phyloP scores from a whole-genome alignment of 2,113 vertebrate genomes.

The Sisor rabdophorus region DNA sequence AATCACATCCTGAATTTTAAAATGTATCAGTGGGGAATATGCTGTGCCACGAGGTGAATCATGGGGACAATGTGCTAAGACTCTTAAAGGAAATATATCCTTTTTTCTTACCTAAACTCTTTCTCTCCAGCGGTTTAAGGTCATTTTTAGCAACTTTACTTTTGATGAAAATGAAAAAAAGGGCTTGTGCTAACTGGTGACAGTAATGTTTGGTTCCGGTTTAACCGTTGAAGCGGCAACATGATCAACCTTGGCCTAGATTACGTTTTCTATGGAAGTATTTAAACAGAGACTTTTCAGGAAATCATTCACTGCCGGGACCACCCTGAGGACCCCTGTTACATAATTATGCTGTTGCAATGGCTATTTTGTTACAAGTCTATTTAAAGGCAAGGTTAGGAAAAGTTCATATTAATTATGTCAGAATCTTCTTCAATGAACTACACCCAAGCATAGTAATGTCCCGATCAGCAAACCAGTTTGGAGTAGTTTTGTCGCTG shows the following conservation, averaged over 20 bases:
- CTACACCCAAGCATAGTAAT: neutral
- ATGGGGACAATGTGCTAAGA: conserved; percentile 63
- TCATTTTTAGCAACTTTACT: conserved; percentile 47
- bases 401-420: neutral
- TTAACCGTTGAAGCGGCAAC: conserved; percentile 26
- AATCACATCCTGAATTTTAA: too few species aligned
- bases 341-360: neutral
- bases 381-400: neutral
- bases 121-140: conserved; percentile 35
- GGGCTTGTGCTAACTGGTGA: conserved; percentile 35
- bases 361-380: neutral
- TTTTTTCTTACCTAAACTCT: too few species aligned
- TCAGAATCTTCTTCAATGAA: neutral
- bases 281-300: neutral
- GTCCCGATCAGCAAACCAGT: too few species aligned
- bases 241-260: conserved; percentile 29
- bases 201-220: conserved; percentile 6
- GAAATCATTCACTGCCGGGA: neutral
- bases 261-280: conserved; percentile 17
- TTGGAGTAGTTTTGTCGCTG: too few species aligned
- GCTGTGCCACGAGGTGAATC: conserved; percentile 61
- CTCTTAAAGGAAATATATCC: too few species aligned
- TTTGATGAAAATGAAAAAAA: conserved; percentile 38
- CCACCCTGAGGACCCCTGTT: neutral
- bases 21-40: conserved; percentile 52